Evolutionary conservation across 2,113 vertebrate species (phyloP).

Genomic region (Glaucomys volans): DNA sequence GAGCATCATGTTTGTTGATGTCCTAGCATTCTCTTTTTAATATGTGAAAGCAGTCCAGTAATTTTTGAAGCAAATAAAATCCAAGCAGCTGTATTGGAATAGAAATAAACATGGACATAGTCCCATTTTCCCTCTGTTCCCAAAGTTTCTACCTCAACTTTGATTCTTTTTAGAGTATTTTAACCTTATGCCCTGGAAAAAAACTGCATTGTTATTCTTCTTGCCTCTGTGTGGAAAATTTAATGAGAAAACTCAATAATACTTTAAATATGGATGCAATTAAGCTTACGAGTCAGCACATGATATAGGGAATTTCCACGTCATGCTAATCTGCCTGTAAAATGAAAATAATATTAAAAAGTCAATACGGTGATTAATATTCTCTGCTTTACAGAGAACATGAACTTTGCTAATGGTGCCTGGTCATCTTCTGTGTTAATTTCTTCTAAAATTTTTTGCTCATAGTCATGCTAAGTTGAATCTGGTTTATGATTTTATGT

Average conservation of each 20-base stretch:
- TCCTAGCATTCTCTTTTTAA: background rate
- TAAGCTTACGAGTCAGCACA: background rate
- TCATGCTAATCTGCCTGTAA: conserved; percentile 15
- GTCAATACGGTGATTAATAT: background rate
- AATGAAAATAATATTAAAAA: background rate
- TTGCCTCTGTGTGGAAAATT: conserved; percentile 58
- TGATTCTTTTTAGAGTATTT: conserved; percentile 22
- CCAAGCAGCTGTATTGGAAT: background rate
- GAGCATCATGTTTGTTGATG: background rate
- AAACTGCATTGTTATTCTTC: background rate
- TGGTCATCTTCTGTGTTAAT: background rate
- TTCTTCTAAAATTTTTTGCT: background rate
- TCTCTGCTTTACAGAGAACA: conserved; percentile 28
- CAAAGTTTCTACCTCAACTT: background rate
- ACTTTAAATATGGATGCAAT: conserved; percentile 35
- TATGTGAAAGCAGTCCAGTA: background rate
- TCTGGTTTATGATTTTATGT: conserved; percentile 14
- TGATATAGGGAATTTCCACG: background rate
- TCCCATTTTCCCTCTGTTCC: background rate
- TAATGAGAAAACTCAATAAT: conserved; percentile 65
- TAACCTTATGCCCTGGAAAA: conserved; percentile 43
- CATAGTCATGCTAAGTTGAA: background rate
- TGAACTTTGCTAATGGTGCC: background rate
- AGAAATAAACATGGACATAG: background rate
- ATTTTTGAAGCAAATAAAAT: conserved; percentile 38